phyloP scores from a whole-genome alignment of 2,888 invertebrate genomes.

The Tetheella fluctuosa region DNA sequence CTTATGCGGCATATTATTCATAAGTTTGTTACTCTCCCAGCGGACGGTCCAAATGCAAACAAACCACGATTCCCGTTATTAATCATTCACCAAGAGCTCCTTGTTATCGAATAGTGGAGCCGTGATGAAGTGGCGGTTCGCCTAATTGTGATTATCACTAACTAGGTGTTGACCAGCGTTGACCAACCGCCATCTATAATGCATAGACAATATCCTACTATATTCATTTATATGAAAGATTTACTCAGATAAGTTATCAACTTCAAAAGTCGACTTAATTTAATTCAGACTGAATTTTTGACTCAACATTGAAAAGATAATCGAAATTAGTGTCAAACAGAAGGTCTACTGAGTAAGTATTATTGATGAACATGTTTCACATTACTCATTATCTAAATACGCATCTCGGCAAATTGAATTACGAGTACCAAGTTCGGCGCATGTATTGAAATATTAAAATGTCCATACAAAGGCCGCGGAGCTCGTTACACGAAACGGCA shows the following conservation, averaged over 20 bases:
- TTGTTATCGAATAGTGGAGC: constrained; percentile 71
- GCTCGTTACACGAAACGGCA: constrained; percentile 65
- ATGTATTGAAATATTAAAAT: constrained; percentile 56
- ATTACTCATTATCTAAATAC: constrained; percentile 38
- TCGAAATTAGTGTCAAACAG: background rate
- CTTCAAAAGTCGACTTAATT: constrained; percentile 33
- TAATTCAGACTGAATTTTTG: constrained; percentile 37
- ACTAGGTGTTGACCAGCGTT: constrained; percentile 61
- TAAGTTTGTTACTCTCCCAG: constrained; percentile 70
- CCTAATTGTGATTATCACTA: constrained; percentile 74
- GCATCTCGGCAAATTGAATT: constrained; percentile 39
- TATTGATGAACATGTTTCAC: background rate
- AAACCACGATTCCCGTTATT: constrained; percentile 71
- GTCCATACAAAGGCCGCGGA: constrained; percentile 56
- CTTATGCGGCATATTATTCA: constrained; percentile 74
- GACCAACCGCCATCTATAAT: constrained; percentile 62
- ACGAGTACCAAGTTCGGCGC: constrained; percentile 39
- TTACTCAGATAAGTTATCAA: constrained; percentile 22
- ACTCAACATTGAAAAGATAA: constrained; percentile 19
- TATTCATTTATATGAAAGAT: constrained; percentile 14
- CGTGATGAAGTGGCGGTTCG: constrained; percentile 74
- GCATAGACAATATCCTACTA: constrained; percentile 29
- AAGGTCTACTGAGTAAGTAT: background rate
- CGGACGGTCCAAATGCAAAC: constrained; percentile 73
- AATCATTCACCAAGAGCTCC: constrained; percentile 71